Base-by-base conservation (phyloP, 2,797 vertebrate species). In the Pempheris klunzingeri region DNA sequence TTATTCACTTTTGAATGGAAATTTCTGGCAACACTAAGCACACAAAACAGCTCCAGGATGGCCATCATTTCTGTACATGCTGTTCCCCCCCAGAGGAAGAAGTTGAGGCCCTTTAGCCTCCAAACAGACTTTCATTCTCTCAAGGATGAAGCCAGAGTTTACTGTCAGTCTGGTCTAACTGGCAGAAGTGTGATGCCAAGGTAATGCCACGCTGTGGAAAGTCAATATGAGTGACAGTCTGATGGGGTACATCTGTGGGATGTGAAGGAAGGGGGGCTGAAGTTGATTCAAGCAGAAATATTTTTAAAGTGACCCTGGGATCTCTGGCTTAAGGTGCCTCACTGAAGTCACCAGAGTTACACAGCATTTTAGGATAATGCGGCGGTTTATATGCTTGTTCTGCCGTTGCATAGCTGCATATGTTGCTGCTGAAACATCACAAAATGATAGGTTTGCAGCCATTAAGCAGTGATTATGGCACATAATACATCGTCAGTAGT, bases 51-150 rank as follows among this genome's bases (percentile, higher is more conserved):
- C 43, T 34, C 30, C 24, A 13, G n/a, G 50, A 36, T 39, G 24
- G 34, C 20, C 53, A n/a, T 64, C 20, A 30, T 70, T 71, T 52
- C 66, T 39, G 36, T 26, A 41, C 18, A 54, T 57, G 55, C 28
- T n/a, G 47, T 53, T 70, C 71, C 47, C 18, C 22, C 38, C 54
- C 8, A 7, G 7, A 49, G 54, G 22, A 57, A 46, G 46, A 73
- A 20, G 49, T 57, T 8, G 15, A 59, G 52, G 34, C 12, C 11
- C 50, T 54, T 69, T 22, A 52, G 26, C 28, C 41, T 50, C 74
- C 34, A 54, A 58, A 52, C 43, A 36, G 12, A 32, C 50, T 22
- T 49, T 76, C 20, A 63, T 82, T 77, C 71, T 74, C 6, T 70
- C n/a, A 46, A 57, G 50, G 7, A 55, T 44, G 30, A 11, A 70